A percentile compares a stretch with the other conserved stretches of the same genome.
These are phyloP conservation scores for Himantopus leucocephalus DNA, from an alignment of 2,113 vertebrate species.

Conservation along the genomic window DNA sequence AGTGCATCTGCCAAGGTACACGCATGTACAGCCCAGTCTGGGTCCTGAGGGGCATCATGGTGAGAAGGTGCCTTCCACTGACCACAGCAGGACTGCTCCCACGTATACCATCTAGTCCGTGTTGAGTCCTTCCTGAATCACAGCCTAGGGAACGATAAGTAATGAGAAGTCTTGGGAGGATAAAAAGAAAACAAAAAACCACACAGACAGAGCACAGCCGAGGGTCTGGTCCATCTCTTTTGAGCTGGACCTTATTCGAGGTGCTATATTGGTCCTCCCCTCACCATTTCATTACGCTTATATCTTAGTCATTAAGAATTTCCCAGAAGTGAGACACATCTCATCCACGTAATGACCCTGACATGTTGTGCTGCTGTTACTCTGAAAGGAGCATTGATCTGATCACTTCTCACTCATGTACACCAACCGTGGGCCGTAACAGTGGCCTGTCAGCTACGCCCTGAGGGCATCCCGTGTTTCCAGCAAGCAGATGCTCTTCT, in stretches of 20 bases:
- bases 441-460: background rate
- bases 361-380: background rate
- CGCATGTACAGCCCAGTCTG: background rate
- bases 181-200: background rate
- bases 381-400: background rate
- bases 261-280: fast-evolving
- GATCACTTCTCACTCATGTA: background rate
- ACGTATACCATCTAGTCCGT: fast-evolving
- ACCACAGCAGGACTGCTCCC: background rate
- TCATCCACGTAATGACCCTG: background rate
- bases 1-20: fast-evolving
- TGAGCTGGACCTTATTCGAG: background rate
- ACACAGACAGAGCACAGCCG: background rate
- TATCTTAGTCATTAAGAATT: background rate
- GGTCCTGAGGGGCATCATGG: background rate
- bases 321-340: background rate
- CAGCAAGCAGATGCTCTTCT: background rate
- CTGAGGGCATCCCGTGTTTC: background rate
- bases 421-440: background rate
- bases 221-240: background rate
- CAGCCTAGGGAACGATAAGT: background rate
- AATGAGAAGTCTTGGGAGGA: background rate
- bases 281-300: background rate
- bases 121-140: background rate
- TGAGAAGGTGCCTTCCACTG: background rate